phyloP scores from a whole-genome alignment of 2,113 vertebrate genomes.

The Dicrurus megarhynchus region DNA sequence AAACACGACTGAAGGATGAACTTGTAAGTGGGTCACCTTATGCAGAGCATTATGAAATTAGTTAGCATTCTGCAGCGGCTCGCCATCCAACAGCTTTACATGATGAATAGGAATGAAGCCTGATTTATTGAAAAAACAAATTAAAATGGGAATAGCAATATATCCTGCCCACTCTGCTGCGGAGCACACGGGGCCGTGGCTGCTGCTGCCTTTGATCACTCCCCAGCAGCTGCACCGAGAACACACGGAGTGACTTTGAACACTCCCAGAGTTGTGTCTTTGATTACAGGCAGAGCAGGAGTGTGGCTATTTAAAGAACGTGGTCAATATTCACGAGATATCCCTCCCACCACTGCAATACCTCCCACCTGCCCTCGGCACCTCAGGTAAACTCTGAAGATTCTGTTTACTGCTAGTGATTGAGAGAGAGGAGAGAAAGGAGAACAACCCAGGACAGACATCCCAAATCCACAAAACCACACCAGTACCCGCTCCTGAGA shows the following conservation, averaged over 20 bases:
- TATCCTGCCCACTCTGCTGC: background rate
- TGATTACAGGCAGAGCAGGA: background rate
- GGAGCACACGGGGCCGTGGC: background rate
- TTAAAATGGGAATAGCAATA: conserved; percentile 14
- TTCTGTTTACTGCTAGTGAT: background rate
- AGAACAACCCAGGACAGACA: background rate
- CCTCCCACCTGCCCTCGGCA: background rate
- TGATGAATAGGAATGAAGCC: conserved; percentile 50
- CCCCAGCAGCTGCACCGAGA: background rate
- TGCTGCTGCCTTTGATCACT: conserved; percentile 31
- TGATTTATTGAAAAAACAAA: conserved; percentile 60
- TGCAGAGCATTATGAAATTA: conserved; percentile 66
- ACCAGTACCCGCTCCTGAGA: background rate
- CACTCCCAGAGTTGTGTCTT: background rate
- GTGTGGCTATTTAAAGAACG: background rate
- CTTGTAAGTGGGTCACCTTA: conserved; percentile 69
- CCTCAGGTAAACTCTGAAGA: background rate
- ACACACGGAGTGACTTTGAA: background rate
- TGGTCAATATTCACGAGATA: background rate
- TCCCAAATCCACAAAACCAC: rapidly evolving
- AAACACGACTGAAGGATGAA: conserved; percentile 59
- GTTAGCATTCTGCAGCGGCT: conserved; percentile 60
- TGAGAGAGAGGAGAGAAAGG: background rate
- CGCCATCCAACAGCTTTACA: conserved; percentile 50
- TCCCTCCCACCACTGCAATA: background rate